Base-by-base conservation (phyloP, 2,888 invertebrate genomes). In the Diarsia rubi region DNA sequence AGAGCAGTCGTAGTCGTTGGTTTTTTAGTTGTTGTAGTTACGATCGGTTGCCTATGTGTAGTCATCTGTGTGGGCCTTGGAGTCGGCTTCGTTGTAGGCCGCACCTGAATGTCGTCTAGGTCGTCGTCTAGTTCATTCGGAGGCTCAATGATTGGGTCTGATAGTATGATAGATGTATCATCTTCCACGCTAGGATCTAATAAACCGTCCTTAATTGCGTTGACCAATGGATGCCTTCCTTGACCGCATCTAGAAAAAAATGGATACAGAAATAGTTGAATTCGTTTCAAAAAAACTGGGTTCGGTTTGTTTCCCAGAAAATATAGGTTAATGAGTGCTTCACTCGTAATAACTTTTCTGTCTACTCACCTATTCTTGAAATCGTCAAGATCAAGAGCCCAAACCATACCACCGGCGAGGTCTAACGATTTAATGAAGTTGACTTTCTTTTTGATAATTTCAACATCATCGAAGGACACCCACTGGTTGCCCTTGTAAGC, bases 321-420 rank as follows among this genome's bases (percentile, higher is more conserved):
- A 16, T n/a, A 47, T 12, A 8, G 9, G 16, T 52, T n/a, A 44
- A 44, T n/a, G 44, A n/a, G 27, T 27, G 16, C 1, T 57, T 45
- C 31, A 31, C 9, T 42, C 1, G 14, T 14, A 14, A 45, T 54
- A 8, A 16, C 0, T 27, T 65, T 44, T 64, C 0, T 45, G 8
- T 24, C 0, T 16, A 45, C 72, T 66, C 90, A 96, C 96, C 96
- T 97, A 90, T 98, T 98, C 81, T 97, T 97, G 91, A 98, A 99
- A 93, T 99, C 99, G 87, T 99, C 99, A 85, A 99, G 97, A 95
- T 99, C 99, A 52, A 99, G 94, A 0, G 99, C 98, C 99, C 99
- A 99, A 62, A 99, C 97, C 98, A 99, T 99, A 27, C 98, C 98
- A 75, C 99, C 99, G 21, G 98, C 99, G 27, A 99, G 97, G 80